Base-by-base conservation (phyloP, 2,797 vertebrate genomes). In the Catharus ustulatus region DNA sequence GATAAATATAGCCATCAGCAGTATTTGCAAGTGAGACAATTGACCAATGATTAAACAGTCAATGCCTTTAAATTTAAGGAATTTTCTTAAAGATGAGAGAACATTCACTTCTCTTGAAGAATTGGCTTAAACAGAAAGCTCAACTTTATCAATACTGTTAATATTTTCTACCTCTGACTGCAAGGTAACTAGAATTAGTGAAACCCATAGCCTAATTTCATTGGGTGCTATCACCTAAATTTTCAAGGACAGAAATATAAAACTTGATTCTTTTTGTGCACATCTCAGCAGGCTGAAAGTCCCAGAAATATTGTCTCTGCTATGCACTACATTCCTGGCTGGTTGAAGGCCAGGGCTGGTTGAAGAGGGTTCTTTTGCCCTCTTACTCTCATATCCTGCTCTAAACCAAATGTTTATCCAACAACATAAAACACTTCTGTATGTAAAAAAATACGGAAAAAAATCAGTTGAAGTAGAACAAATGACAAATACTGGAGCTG, bases 1-100 rank as follows among this genome's bases (percentile, higher is more conserved):
- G 45, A 79, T 61, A 84, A 87, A 84, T 68, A 81, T 13, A 68
- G 57, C 18, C 51, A 71, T 43, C 36, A 66, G 58, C 58, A 89
- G 42, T 52, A 69, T 74, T 87, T 94, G 54, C 32, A 64, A 92
- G 48, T 42, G 32, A 91, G 42, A 85, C 16, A 84, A 86, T 26
- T 67, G 89, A 84, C 29, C 84, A 89, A 46, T 66, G 7, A 84
- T 93, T 88, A 91, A 94, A 83, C n/a, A 95, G 52, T 68, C 75
- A 91, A 62, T 49, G 55, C 14, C 34, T 81, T 84, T 76, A 87
- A 81, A 83, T 10, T 68, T 40, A 36, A 84, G 46, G 10, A 32
- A 74, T 92, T 82, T 87, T n/a, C 24, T 85, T 87, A 36, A 77
- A 67, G 14, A 72, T 9, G 16, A 74, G 23, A 74, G 49, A 86